phyloP scores from a whole-genome alignment of 2,888 invertebrate genomes.

The Conchocele bisecta region DNA sequence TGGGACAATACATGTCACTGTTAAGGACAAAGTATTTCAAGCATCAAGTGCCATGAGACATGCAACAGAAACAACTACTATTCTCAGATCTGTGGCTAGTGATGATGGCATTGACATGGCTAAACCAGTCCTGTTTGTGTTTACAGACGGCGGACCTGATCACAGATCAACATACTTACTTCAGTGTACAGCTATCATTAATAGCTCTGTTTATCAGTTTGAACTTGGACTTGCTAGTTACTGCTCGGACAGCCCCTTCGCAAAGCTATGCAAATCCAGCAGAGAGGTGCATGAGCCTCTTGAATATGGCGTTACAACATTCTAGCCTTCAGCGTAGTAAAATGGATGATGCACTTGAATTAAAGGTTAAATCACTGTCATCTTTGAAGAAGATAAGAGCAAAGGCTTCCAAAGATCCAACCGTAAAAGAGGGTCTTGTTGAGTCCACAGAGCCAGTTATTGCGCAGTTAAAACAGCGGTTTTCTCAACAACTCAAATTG shows the following conservation, averaged over 20 bases:
- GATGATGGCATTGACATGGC: constrained; percentile 19
- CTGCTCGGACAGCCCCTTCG: constrained; percentile 23
- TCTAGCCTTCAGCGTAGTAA: not conserved
- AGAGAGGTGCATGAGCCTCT: constrained; percentile 22
- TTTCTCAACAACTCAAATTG: constrained; percentile 4
- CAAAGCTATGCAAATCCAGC: constrained; percentile 34
- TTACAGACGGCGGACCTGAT: constrained; percentile 53
- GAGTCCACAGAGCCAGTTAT: constrained; percentile 1
- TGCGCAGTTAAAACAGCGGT: not conserved
- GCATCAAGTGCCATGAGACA: constrained; percentile 38
- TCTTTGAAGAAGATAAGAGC: not conserved
- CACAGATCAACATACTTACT: constrained; percentile 28
- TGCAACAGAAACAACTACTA: constrained; percentile 32
- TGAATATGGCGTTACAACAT: constrained; percentile 25
- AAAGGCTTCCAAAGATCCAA: not conserved
- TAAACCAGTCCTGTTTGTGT: constrained; percentile 29
- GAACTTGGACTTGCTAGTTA: constrained; percentile 44
- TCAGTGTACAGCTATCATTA: constrained; percentile 32
- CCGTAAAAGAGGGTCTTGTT: constrained; percentile 1
- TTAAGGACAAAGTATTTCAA: constrained; percentile 54
- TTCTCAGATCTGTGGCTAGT: no score
- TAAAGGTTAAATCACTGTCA: not conserved
- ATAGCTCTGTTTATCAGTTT: constrained; percentile 33
- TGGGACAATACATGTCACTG: constrained; percentile 48
- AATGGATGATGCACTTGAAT: constrained; percentile 2